Evolutionary conservation across 2,888 invertebrate genomes (phyloP), one percentile per base, ranked within the genome.

Genomic region (Pardosa pseudoannulata): DNA sequence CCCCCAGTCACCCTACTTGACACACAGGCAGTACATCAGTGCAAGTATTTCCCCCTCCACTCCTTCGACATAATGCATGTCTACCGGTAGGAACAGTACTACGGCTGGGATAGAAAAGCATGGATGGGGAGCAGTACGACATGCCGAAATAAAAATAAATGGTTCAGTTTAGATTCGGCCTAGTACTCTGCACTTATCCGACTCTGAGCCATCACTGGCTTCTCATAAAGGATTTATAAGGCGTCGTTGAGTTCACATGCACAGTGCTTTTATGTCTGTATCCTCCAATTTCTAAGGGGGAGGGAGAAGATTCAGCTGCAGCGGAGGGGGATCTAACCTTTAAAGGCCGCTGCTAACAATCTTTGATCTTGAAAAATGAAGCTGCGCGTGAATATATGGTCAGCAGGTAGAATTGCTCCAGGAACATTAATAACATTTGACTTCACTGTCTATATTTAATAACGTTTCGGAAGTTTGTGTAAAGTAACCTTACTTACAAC

Each of bases 221-320:
- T 79, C 85, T 86, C 85, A 86, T 86, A 86, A 86, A 86, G 85
- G 85, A 86, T 86, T 79, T 86, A 86, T 86, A 79, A 73, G 64
- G 67, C 79, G 74, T 74, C 85, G 74, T 79, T 73, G 41, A 70
- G 46, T 71, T 70, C 76, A 46, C 80, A 36, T 65, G 23, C 67
- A 68, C 19, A 50, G 67, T 56, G 75, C 75, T 74, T 81, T 81
- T 81, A 81, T 81, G 67, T 68, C 32, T 56, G 50, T 31, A 39
- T 39, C 27, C 56, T 36, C 74, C 50, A 28, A 19, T 31, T 65
- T 65, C 65, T 28, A 65, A 62, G 70, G 71, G 62, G 31, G 41
- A 23, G 68, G 76, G 41, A 23, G 28, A 36, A 31, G 41, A 41
- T 41, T 41, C 71, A 1, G 19, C n/a, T n/a, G n/a, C n/a, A 56